Conservation (phyloP, 1,140 invertebrate species). For the Pygmarrhopalites habei region DNA sequence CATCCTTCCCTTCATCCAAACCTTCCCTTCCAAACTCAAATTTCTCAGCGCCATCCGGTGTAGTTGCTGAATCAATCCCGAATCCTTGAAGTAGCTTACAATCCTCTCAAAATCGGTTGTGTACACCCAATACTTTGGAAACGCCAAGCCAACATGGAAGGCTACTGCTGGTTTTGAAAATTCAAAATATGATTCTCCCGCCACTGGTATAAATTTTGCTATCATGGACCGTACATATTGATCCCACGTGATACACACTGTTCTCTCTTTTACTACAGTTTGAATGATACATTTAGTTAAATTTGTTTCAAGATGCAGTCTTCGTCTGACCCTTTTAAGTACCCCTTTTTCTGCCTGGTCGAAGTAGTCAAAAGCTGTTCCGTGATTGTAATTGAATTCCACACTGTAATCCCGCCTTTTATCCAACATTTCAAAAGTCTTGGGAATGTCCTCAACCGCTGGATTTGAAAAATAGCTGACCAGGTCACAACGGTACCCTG, state of each 20-base stretch:
- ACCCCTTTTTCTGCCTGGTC: neutral
- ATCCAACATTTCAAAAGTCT: slow-evolving; percentile 1
- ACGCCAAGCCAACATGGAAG: neutral
- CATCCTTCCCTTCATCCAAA: neutral
- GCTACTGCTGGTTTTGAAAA: neutral
- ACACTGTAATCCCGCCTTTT: neutral
- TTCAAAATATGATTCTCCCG: neutral
- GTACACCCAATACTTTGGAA: neutral
- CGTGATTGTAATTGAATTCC: neutral
- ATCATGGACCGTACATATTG: neutral
- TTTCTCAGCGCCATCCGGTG: neutral
- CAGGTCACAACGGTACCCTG: slow-evolving; percentile 9
- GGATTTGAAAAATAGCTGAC: neutral
- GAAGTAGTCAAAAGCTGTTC: slow-evolving; percentile 1
- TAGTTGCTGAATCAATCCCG: neutral
- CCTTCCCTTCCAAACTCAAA: neutral
- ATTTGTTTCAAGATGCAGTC: neutral
- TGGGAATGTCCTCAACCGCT: neutral
- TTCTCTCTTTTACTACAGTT: neutral
- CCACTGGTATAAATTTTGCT: neutral
- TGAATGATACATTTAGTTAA: neutral
- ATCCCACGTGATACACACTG: neutral
- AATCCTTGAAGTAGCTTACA: neutral
- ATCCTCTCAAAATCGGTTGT: neutral
- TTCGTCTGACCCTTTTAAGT: neutral